Percentiles rank a stretch among this genome's conserved stretches.
Conservation (phyloP, 2,888 invertebrate genomes). For the Caenorhabditis uteleia region DNA sequence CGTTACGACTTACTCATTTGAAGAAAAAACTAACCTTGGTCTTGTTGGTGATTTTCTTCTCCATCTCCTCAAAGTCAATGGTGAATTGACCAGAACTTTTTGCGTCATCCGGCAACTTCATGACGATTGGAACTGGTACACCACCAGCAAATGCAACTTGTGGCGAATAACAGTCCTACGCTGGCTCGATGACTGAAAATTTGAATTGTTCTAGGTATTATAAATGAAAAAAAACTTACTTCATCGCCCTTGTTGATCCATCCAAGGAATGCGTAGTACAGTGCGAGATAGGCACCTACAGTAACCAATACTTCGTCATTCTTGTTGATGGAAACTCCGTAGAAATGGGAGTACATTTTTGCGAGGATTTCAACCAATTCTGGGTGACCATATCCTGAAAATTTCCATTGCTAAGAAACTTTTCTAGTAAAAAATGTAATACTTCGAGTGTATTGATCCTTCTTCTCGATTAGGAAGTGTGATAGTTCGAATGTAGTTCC, state of each 20-base stretch:
- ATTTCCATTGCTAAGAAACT: too few species aligned
- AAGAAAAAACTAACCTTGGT: conserved; percentile 79
- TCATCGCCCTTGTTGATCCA: conserved; percentile 81
- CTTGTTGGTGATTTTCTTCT: conserved; percentile 81
- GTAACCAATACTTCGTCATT: conserved; percentile 86
- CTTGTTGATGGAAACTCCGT: conserved; percentile 82
- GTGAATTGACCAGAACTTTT: conserved; percentile 78
- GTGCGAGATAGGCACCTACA: conserved; percentile 90
- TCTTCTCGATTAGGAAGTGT: too few species aligned
- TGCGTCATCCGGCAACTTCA: conserved; percentile 75
- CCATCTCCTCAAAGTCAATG: conserved; percentile 83
- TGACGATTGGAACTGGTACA: conserved; percentile 83
- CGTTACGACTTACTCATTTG: too few species aligned
- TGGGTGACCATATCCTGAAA: conserved; percentile 62
- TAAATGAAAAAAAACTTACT: too few species aligned
- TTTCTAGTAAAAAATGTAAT: conserved; percentile 1
- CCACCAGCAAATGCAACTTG: conserved; percentile 90
- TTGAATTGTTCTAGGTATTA: too few species aligned
- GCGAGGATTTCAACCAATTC: conserved; percentile 84
- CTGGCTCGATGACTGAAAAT: conserved; percentile 84
- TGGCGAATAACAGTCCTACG: conserved; percentile 95
- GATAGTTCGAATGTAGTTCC: too few species aligned
- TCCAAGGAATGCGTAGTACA: conserved; percentile 85
- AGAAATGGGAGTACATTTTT: conserved; percentile 83
- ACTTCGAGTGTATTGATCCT: conserved; percentile 65